A percentile compares a stretch with the other conserved stretches of the same genome.
Evolutionary conservation across 2,113 vertebrate genomes (phyloP).

Genomic region (Elachura formosa): DNA sequence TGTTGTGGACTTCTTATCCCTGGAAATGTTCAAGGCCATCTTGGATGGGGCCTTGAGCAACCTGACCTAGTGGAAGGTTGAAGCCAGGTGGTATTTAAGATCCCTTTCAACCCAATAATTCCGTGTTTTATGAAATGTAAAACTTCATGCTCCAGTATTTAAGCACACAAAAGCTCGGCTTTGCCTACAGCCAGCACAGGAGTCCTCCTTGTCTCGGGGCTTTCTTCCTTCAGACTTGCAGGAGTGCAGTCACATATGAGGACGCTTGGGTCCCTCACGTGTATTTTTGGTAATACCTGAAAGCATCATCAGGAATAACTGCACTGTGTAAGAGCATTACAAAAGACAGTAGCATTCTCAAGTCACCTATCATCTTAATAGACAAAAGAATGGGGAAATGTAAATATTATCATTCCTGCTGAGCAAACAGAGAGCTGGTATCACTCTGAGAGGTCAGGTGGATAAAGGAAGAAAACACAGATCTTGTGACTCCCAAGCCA

Average conservation of each 20-base stretch:
- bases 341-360: not conserved
- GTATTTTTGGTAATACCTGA: not conserved
- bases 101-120: not conserved
- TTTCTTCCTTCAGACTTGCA: not conserved
- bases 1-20: not conserved
- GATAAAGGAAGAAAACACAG: not conserved
- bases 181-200: not conserved
- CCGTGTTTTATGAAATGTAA: not conserved
- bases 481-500: not conserved
- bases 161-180: not conserved
- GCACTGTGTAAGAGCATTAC: rapidly evolving
- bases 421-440: constrained; percentile 7
- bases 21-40: not conserved
- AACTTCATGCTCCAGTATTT: not conserved
- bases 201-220: not conserved
- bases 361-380: constrained; percentile 5
- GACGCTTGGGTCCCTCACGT: not conserved
- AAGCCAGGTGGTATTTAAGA: not conserved
- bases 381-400: not conserved
- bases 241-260: rapidly evolving
- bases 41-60: not conserved
- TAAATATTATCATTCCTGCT: constrained; percentile 31
- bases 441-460: not conserved
- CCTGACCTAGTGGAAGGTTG: not conserved
- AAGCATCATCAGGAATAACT: not conserved